Evolutionary conservation across 2,797 vertebrate genomes (phyloP).

Genomic region (Leuciscus waleckii): DNA sequence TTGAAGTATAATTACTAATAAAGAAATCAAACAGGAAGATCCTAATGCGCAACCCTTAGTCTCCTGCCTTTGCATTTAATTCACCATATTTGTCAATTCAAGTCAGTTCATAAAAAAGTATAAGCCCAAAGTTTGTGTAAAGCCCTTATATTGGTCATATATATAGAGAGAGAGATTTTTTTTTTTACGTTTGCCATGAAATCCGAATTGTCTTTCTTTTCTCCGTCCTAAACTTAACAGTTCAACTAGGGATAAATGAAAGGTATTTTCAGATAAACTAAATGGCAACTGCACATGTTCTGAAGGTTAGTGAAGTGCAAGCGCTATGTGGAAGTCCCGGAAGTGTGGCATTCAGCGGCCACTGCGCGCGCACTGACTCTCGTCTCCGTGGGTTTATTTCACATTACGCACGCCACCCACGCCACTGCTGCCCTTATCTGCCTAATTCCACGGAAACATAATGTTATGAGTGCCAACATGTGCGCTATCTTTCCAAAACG

Average conservation of each 20-base stretch:
- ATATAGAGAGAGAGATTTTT: no score
- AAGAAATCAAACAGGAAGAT: neutral
- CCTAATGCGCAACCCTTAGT: neutral
- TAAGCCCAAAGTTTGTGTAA: neutral
- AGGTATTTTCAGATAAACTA: neutral
- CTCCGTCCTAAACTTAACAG: neutral
- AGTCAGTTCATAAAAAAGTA: neutral
- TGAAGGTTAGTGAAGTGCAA: neutral
- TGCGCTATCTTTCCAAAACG: constrained; percentile 5
- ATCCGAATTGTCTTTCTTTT: neutral
- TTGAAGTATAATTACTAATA: neutral
- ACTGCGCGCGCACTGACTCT: constrained; percentile 30
- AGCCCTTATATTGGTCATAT: neutral
- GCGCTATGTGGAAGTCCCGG: constrained; percentile 27
- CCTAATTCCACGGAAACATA: constrained; percentile 34
- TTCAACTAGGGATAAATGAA: neutral
- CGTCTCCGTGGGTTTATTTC: constrained; percentile 39
- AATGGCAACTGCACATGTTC: neutral
- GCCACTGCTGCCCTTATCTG: constrained; percentile 27
- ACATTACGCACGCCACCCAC: constrained; percentile 55
- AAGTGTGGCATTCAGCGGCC: constrained; percentile 54
- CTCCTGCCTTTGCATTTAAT: neutral
- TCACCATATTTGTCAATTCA: neutral
- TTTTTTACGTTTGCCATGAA: neutral
- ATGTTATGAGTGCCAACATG: constrained; percentile 17